Base-by-base conservation (phyloP, 2,888 invertebrate genomes). In the Prenolepis imparis region DNA sequence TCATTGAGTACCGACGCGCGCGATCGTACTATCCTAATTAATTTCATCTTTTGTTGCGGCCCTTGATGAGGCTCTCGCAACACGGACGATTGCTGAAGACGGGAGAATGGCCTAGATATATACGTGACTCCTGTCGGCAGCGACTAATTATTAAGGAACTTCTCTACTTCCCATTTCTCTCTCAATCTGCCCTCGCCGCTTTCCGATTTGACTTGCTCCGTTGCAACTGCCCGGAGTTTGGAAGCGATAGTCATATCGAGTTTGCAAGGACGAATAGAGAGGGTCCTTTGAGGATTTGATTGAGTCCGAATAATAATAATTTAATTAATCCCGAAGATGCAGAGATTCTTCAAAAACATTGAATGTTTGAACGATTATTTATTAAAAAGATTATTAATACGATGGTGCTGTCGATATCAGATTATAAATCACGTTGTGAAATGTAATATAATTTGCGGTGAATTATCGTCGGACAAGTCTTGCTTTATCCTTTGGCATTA, bases 11-110 rank as follows among this genome's bases (percentile, higher is more conserved):
- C 89, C 90, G 89, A 83, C 89, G 52, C 6, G 52, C 6, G 52
- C n/a, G 89, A 88, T 88, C 90, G 87, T 89, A 85, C 90, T 83
- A 90, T 92, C 90, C 92, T 92, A 93, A 93, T 92, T 92, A 93
- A 92, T 93, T 92, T 90, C 86, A 90, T 90, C 92, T 91, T 93
- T 93, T 92, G 91, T 92, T 88, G 86, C 80, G 88, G 85, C 86
- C 21, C 24, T 59, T 28, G 32, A 24, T 83, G 86, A 52, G 52
- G 52, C 44, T 89, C 87, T 87, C 87, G 87, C 75, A 88, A 91
- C 88, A 91, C 83, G 85, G 74, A 52, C 80, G 81, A 86, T 86
- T 88, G 84, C 83, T 77, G 83, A 70, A 48, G 88, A 88, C 57
- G 52, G 52, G 84, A 75, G 85, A 86, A 84, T 84, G 73, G 84